Conservation (phyloP, 2,888 invertebrate species). For the Biston betularia region DNA sequence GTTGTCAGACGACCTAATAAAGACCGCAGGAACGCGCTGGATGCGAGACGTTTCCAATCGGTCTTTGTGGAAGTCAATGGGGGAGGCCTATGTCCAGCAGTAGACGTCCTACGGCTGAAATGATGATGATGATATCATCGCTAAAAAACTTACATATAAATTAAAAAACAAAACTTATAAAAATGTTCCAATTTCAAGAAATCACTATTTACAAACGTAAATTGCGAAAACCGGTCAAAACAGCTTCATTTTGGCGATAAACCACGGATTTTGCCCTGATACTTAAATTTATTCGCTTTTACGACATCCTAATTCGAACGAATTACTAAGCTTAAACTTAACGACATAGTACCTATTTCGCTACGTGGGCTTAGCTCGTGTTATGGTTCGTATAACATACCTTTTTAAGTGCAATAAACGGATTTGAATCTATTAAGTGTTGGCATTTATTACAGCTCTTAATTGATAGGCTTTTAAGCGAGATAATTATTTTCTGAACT, state of each 20-base stretch:
- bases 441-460: neutral
- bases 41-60: too few species aligned
- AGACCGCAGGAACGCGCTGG: too few species aligned
- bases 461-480: neutral
- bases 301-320: constrained; percentile 21
- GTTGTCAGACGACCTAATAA: too few species aligned
- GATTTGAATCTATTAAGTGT: constrained; percentile 11
- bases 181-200: neutral
- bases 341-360: constrained; percentile 16
- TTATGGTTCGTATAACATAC: constrained; percentile 12
- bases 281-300: constrained; percentile 29
- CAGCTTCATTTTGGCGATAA: constrained; percentile 12
- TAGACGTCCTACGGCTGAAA: too few species aligned
- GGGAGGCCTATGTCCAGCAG: too few species aligned
- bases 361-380: constrained; percentile 9
- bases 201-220: neutral
- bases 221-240: constrained; percentile 5
- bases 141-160: too few species aligned
- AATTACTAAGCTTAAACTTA: constrained; percentile 29
- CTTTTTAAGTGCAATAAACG: constrained; percentile 15
- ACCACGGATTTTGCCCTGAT: constrained; percentile 13
- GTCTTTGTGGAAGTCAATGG: too few species aligned
- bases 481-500: too few species aligned
- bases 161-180: too few species aligned
- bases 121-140: too few species aligned